Conservation (phyloP, 1,140 invertebrate species). For the Drosophila orosa region DNA sequence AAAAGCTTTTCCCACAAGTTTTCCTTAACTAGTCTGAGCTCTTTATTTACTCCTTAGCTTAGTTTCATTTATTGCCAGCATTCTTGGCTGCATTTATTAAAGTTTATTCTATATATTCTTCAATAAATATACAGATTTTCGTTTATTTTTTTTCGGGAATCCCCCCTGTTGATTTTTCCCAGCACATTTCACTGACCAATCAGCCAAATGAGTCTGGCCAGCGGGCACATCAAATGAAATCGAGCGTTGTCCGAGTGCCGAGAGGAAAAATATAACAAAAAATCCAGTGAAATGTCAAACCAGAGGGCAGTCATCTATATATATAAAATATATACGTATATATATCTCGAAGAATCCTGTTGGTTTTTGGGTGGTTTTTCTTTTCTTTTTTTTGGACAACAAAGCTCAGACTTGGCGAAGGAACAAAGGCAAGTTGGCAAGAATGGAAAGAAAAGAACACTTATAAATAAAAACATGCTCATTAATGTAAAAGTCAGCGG, state of each 20-base stretch:
- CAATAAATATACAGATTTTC: neutral
- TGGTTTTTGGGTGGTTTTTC: neutral
- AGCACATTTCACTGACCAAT: slow-evolving; percentile 45
- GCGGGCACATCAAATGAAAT: slow-evolving; percentile 76
- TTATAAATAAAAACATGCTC: slow-evolving; percentile 82
- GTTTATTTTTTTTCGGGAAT: neutral
- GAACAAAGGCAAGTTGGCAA: slow-evolving; percentile 25
- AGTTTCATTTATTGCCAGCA: neutral
- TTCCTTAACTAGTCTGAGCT: neutral
- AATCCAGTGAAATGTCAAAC: slow-evolving; percentile 61
- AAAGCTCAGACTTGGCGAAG: slow-evolving; percentile 23
- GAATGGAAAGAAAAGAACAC: slow-evolving; percentile 54
- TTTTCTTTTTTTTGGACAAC: slow-evolving; percentile 10
- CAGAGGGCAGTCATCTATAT: slow-evolving; percentile 12
- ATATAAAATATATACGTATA: neutral
- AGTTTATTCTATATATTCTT: neutral
- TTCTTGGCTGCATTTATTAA: neutral
- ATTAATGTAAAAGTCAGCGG: slow-evolving; percentile 77
- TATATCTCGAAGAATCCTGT: slow-evolving; percentile 6
- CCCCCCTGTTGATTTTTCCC: slow-evolving; percentile 13
- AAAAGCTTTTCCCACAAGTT: neutral
- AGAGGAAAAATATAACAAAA: slow-evolving; percentile 17
- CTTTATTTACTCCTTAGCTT: neutral
- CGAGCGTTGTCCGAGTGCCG: slow-evolving; percentile 54
- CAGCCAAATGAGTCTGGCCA: slow-evolving; percentile 72